A percentile compares a stretch with the other conserved stretches of the same genome.
Conservation (phyloP, 2,888 invertebrate species). For the Oegoconia quadripuncta region DNA sequence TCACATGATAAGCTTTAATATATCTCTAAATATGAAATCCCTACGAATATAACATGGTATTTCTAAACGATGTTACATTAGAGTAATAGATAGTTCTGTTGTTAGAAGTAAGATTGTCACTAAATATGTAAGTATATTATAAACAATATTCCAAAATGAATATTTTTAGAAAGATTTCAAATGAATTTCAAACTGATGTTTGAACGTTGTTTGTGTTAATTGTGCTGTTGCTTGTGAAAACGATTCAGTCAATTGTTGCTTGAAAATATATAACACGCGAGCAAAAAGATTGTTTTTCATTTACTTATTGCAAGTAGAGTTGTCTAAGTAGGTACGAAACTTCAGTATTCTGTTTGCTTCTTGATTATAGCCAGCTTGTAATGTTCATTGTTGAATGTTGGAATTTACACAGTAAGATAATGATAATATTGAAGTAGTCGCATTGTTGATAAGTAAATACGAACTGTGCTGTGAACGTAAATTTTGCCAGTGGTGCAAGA, state of each 20-base stretch:
- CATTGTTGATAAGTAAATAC: no score
- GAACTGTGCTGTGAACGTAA: no score
- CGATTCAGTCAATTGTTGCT: slow-evolving; percentile 40
- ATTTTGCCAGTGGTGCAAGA: no score
- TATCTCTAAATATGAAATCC: neutral
- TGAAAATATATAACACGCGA: slow-evolving; percentile 24
- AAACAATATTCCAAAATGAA: slow-evolving; percentile 16
- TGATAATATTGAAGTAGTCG: no score
- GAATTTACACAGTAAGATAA: no score
- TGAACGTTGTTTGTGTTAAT: slow-evolving; percentile 26
- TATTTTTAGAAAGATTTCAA: slow-evolving; percentile 14
- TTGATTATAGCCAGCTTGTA: no score
- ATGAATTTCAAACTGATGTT: slow-evolving; percentile 20
- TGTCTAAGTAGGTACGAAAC: no score
- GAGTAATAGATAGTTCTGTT: neutral
- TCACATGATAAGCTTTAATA: slow-evolving; percentile 31
- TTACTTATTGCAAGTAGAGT: neutral
- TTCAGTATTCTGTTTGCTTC: no score
- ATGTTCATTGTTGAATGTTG: no score
- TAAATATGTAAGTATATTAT: slow-evolving; percentile 8
- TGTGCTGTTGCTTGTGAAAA: slow-evolving; percentile 33
- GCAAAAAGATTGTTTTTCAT: slow-evolving; percentile 6
- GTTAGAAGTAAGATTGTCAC: slow-evolving; percentile 1
- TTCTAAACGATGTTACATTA: slow-evolving; percentile 1
- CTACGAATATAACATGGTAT: slow-evolving; percentile 12